Conservation (phyloP, 1,140 invertebrate genomes). For the Caenorhabditis remanei region DNA sequence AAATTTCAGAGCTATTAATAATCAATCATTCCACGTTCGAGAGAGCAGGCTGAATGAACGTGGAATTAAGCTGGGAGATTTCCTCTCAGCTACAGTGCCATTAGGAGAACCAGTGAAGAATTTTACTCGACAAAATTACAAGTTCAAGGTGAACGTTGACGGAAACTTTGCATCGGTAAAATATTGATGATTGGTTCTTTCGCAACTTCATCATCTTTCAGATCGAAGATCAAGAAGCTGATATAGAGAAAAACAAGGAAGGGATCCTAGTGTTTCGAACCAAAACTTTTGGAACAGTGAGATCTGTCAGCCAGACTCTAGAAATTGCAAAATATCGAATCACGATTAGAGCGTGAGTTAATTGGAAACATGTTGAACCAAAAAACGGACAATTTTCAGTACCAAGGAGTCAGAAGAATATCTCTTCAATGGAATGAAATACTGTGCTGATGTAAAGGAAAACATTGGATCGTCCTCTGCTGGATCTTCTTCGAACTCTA, state of each 20-base stretch:
- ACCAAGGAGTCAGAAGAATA: neutral
- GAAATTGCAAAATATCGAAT: neutral
- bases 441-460: neutral
- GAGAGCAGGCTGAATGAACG: neutral
- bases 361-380: neutral
- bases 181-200: no score
- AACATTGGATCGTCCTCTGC: neutral
- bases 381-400: neutral
- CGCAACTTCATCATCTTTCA: neutral
- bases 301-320: neutral
- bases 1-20: neutral
- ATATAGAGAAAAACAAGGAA: neutral
- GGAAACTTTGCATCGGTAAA: conserved; percentile 5
- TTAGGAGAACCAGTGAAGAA: neutral
- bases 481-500: neutral
- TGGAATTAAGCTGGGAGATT: neutral
- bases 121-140: neutral
- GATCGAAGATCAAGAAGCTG: neutral
- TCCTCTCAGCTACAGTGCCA: neutral
- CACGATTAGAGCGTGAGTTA: neutral
- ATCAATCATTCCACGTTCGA: neutral
- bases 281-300: neutral
- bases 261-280: neutral
- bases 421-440: conserved; percentile 2
- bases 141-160: neutral